Evolutionary conservation across 2,888 invertebrate species (phyloP).

Genomic region (Thalpophila matura): DNA sequence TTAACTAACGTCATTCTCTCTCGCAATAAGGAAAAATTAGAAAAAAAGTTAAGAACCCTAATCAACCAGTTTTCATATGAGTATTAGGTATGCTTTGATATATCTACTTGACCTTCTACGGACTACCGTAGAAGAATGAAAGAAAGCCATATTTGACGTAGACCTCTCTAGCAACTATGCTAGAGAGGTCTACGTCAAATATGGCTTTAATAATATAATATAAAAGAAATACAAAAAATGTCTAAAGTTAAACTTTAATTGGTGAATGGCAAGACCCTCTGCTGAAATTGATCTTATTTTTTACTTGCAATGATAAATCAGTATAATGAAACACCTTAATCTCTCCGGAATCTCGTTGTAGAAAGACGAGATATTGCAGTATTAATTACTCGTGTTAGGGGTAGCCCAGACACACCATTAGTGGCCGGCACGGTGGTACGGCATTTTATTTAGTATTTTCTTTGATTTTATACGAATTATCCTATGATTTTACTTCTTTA

Average conservation of each 20-base stretch:
- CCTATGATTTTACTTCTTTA: too few species aligned
- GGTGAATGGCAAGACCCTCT: slow-evolving; percentile 22
- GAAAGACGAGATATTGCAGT: slow-evolving; percentile 85
- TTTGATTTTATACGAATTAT: too few species aligned
- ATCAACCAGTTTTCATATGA: too few species aligned
- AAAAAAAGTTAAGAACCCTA: too few species aligned
- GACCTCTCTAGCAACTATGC: background rate
- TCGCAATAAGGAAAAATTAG: too few species aligned
- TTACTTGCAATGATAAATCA: slow-evolving; percentile 70
- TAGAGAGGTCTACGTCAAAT: too few species aligned
- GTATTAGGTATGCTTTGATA: too few species aligned
- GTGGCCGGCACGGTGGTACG: background rate
- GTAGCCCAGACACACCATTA: slow-evolving; percentile 55
- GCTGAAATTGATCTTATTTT: slow-evolving; percentile 56
- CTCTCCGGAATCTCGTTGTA: slow-evolving; percentile 81
- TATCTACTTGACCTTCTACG: too few species aligned
- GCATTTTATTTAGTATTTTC: slow-evolving; percentile 5
- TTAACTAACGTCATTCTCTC: too few species aligned
- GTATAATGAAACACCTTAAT: slow-evolving; percentile 87
- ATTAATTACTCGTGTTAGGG: slow-evolving; percentile 81
- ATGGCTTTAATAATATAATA: background rate
- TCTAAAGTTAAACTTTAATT: slow-evolving; percentile 38
- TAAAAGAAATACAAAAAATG: slow-evolving; percentile 4
- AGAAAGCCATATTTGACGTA: background rate
- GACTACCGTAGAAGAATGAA: too few species aligned